Evolutionary conservation across 1,140 invertebrate genomes (phyloP), one percentile per base, ranked within the genome.

Genomic region (Vanessa tameamea): DNA sequence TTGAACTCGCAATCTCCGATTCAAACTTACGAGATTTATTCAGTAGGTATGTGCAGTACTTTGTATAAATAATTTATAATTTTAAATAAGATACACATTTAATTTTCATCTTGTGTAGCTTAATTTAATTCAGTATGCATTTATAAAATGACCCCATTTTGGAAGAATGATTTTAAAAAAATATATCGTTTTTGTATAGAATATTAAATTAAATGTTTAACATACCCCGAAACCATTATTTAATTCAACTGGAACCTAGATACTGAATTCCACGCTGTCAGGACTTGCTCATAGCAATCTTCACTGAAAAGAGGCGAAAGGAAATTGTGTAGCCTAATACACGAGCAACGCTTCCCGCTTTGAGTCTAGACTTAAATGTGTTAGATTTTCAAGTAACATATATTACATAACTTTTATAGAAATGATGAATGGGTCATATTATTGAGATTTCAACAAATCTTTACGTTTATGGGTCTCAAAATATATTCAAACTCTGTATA

Each of bases 291-390:
- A 26, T 23, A 20, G 20, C 23, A 26, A 8, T 13, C n/a, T 50
- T 20, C 13, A 26, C 16, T 66, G 20, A 66, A 66, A 37, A 26
- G 55, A 23, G 16, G 20, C 64, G 47, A 23, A n/a, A 48, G 64
- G 64, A 66, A 66, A 50, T 51, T 66, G 47, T 50, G 5, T 43
- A 51, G 64, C 20, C 47, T 50, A 66, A 26, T 51, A 66, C 26
- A 64, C 48, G 14, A 64, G 48, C 63, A n/a, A 47, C 43, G 26
- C 4, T 64, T 48, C 16, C 4, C 43, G 7, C n/a, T 47, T 47
- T 16, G n/a, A 64, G 26, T n/a, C 63, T 64, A 47, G 63, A 12
- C 20, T 57, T 8, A 57, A 57, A 26, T 13, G 20, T 23, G 5
- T 57, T 13, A 23, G 23, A 23, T 12, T 57, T 26, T 53, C 2